Percentiles rank a stretch among this genome's conserved stretches.
These are phyloP conservation scores for Petromus typicus DNA, from an alignment of 2,113 vertebrate species.

Conservation along the genomic window DNA sequence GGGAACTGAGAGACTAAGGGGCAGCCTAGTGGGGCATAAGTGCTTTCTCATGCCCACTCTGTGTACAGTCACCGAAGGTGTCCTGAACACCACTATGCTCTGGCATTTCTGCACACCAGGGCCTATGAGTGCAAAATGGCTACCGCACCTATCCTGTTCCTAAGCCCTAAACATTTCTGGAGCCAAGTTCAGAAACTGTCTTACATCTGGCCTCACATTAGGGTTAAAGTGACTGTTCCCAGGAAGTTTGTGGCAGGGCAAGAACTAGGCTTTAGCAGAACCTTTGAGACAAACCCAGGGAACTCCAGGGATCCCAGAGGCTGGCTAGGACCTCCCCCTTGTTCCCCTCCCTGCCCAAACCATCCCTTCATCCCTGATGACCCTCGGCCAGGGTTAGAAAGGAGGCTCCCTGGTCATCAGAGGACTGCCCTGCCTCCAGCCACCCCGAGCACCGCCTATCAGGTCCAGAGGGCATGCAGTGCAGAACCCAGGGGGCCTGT, in stretches of 20 bases:
- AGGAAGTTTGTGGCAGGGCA: neutral
- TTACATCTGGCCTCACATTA: accelerated
- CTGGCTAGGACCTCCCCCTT: neutral
- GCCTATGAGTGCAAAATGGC: too few species aligned
- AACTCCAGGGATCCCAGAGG: neutral
- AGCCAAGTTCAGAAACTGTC: too few species aligned
- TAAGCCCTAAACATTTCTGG: too few species aligned
- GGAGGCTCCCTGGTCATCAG: neutral
- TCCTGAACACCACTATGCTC: too few species aligned
- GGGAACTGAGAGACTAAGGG: too few species aligned
- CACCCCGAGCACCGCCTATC: too few species aligned
- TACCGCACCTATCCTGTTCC: too few species aligned
- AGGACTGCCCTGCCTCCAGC: neutral
- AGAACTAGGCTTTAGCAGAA: neutral
- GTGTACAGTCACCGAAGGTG: too few species aligned
- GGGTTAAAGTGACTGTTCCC: too few species aligned
- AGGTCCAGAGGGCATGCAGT: neutral
- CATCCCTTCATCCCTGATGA: neutral
- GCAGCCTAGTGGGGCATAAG: too few species aligned
- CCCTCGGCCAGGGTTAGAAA: neutral
- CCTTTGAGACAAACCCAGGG: neutral
- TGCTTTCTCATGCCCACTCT: too few species aligned
- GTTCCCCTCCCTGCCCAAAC: neutral
- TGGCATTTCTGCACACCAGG: too few species aligned
- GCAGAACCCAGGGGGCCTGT: neutral